Evolutionary conservation across 2,113 vertebrate genomes (phyloP), one percentile per base, ranked within the genome.

Genomic region (Dunckerocampus dactyliophorus): DNA sequence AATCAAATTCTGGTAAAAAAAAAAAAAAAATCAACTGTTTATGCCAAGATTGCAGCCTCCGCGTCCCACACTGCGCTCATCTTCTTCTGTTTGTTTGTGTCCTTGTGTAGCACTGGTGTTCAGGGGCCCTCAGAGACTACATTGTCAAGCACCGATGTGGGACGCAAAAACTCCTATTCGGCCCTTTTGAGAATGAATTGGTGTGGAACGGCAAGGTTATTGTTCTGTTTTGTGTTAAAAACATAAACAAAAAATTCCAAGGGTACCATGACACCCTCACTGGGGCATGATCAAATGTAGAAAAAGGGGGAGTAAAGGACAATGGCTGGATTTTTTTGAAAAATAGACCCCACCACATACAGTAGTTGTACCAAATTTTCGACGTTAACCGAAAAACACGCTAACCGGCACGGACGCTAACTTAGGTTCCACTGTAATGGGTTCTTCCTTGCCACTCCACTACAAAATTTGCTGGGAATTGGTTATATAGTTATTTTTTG

Each of bases 201-300:
- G 52, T 77, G 80, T 74, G 73, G 56, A 81, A 81, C 48, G 61
- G 57, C 69, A 80, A 80, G 67, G 81, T 83, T 69, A 65, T 43
- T 39, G 42, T 67, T 48, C 64, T 62, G 20, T 10, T 20, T 50
- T 50, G 21, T 51, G 21, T 14, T 39, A 39, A 39, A 39, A 12
- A 39, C 11, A 39, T 3, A 39, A 39, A 39, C 3, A 9, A 11
- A 12, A 10, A 39, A 59, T 47, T 65, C 20, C 1, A 17, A 0
- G 54, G 54, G 78, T 82, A 62, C 65, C 64, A 56, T 65, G 67
- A 77, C 63, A 71, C 47, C 56, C 21, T 59, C 34, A 39, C 1
- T 50, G 60, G 60, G 75, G 71, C 45, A 80, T 78, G 77, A 81
- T 74, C 67, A 79, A 82, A 81, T 43, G 45, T 24, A 31, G 59